These are phyloP conservation scores for Apocheima hispidaria DNA, from an alignment of 2,888 invertebrate genomes.

Conservation along the genomic window DNA sequence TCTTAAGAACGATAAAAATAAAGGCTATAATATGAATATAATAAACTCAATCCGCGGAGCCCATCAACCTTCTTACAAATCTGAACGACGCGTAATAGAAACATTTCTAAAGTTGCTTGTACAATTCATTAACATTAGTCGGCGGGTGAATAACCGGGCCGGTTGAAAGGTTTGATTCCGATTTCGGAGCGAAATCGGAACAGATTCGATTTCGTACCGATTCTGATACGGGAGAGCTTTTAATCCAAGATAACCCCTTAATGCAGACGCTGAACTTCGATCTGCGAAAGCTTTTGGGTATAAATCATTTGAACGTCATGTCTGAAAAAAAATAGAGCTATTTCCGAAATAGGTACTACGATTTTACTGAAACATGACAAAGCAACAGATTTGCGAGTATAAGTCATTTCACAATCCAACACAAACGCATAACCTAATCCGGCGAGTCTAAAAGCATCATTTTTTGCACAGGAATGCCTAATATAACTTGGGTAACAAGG, in stretches of 20 bases:
- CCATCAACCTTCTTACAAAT: too few relatives aligned
- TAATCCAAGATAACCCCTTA: conserved; percentile 76
- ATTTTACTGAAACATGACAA: too few relatives aligned
- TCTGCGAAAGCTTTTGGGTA: conserved; percentile 49
- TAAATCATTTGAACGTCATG: conserved; percentile 48
- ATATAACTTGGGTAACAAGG: too few relatives aligned
- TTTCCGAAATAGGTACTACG: neutral
- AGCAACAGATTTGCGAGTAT: too few relatives aligned
- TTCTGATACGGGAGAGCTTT: conserved; percentile 31
- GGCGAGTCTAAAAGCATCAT: too few relatives aligned
- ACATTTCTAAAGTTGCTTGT: conserved; percentile 70
- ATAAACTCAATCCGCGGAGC: too few relatives aligned
- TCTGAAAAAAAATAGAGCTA: neutral
- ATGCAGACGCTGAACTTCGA: conserved; percentile 68
- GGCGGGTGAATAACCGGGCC: conserved; percentile 77
- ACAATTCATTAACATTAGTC: conserved; percentile 76
- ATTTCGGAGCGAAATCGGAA: conserved; percentile 70
- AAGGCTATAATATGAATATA: too few relatives aligned
- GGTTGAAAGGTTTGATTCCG: conserved; percentile 48
- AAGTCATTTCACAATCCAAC: too few relatives aligned
- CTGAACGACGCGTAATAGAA: conserved; percentile 64
- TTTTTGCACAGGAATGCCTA: too few relatives aligned
- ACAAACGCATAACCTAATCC: too few relatives aligned
- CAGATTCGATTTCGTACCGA: conserved; percentile 69
- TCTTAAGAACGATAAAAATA: too few relatives aligned